phyloP scores from a whole-genome alignment of 2,888 invertebrate species.

The Pristionchus japonicus region DNA sequence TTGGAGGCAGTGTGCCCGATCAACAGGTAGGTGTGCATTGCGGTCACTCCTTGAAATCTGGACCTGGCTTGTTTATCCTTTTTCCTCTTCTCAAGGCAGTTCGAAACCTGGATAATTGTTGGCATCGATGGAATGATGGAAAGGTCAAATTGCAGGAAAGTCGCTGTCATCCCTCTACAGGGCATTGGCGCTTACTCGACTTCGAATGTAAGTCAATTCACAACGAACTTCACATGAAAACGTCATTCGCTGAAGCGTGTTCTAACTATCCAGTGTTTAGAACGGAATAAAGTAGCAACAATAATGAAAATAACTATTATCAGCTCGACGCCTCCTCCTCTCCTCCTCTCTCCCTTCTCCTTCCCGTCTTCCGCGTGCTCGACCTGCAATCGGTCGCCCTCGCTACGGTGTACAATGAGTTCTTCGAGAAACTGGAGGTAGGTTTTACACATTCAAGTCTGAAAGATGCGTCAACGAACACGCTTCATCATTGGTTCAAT shows the following conservation, averaged over 20 bases:
- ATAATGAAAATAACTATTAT: background rate
- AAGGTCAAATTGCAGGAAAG: background rate
- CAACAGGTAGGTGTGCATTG: background rate
- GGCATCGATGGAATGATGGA: too few relatives aligned
- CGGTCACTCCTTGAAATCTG: too few relatives aligned
- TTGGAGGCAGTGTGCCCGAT: slow-evolving; percentile 37
- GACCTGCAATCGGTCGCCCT: slow-evolving; percentile 62
- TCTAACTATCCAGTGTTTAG: background rate
- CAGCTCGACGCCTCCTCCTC: slow-evolving; percentile 8
- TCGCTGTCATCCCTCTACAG: background rate
- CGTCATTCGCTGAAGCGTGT: background rate
- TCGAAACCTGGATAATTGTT: too few relatives aligned
- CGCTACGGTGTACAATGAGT: slow-evolving; percentile 58
- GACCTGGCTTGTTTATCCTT: too few relatives aligned
- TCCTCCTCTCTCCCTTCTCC: slow-evolving; percentile 12
- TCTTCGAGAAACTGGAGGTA: slow-evolving; percentile 55
- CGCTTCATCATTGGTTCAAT: too few relatives aligned
- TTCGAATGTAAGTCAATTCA: background rate
- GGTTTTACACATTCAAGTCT: background rate
- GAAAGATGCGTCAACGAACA: too few relatives aligned
- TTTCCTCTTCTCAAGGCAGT: too few relatives aligned
- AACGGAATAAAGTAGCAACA: background rate
- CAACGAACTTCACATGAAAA: background rate
- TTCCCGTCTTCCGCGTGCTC: slow-evolving; percentile 57
- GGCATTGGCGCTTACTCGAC: background rate